Evolutionary conservation across 2,113 vertebrate genomes (phyloP).

Genomic region (Oreotragus oreotragus): DNA sequence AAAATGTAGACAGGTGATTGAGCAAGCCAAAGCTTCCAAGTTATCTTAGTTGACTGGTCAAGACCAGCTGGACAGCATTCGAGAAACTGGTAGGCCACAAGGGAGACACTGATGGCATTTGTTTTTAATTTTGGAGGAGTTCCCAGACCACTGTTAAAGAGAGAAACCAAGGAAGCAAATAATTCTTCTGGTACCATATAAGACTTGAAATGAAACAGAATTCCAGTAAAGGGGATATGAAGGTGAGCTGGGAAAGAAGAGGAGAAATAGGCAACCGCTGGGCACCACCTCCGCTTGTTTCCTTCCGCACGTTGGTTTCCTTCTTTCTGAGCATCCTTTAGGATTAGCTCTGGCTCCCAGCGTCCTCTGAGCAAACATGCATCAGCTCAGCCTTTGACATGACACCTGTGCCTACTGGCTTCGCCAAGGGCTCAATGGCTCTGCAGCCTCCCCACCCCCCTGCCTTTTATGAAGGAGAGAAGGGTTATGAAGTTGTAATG

Average conservation of each 20-base stretch:
- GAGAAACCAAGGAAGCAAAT: constrained; percentile 62
- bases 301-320: not conserved
- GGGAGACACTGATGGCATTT: constrained; percentile 10
- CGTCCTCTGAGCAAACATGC: not conserved
- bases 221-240: not conserved
- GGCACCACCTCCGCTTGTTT: not conserved
- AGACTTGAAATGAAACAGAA: constrained; percentile 38
- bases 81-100: constrained; percentile 17
- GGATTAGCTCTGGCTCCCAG: not conserved
- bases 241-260: not conserved
- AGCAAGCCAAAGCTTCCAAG: constrained; percentile 43
- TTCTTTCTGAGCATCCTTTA: not conserved
- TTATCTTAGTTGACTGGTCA: constrained; percentile 37
- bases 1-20: constrained; percentile 41
- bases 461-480: not conserved
- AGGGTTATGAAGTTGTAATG: not conserved
- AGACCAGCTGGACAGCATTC: constrained; percentile 29
- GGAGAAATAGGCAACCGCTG: not conserved
- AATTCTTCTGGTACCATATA: constrained; percentile 45
- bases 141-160: constrained; percentile 51
- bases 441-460: not conserved
- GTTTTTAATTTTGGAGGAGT: constrained; percentile 41
- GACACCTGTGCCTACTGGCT: not conserved
- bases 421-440: not conserved
- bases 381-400: not conserved